Conservation (phyloP, 2,797 vertebrate genomes). For the Balearica regulorum region DNA sequence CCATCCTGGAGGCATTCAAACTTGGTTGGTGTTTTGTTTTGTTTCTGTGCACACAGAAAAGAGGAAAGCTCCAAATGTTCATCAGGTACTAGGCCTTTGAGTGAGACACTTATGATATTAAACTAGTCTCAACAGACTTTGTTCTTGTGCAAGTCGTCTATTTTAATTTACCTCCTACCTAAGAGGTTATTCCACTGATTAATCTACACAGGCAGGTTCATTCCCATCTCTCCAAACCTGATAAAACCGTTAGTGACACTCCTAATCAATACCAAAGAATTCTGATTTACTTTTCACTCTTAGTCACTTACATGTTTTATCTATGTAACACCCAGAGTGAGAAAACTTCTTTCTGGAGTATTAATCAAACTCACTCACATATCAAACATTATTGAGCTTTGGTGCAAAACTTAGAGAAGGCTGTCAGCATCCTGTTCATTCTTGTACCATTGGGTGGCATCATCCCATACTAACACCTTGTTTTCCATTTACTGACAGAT, state of each 20-base stretch:
- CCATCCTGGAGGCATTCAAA: not conserved
- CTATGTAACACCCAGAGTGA: not conserved
- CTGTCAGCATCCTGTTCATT: not conserved
- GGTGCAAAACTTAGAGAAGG: not conserved
- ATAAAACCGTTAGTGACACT: not conserved
- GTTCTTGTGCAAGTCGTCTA: not conserved
- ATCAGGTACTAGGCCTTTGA: not conserved
- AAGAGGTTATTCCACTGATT: slow-evolving; percentile 13
- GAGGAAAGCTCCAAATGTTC: not conserved
- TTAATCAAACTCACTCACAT: not conserved
- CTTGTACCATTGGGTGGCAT: not conserved
- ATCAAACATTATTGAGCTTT: not conserved
- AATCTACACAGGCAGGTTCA: not conserved
- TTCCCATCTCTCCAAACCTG: not conserved
- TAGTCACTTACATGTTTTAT: not conserved
- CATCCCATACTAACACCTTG: not conserved
- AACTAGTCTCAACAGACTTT: not conserved
- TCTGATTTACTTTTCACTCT: not conserved
- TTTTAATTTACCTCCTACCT: slow-evolving; percentile 37
- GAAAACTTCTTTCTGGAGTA: not conserved
- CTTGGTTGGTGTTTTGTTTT: not conserved
- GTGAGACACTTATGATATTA: not conserved
- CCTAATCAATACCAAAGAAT: not conserved
- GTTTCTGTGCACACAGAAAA: not conserved
- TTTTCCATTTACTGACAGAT: not conserved